phyloP scores from a whole-genome alignment of 2,888 invertebrate genomes.

The Siphlonurus alternatus region DNA sequence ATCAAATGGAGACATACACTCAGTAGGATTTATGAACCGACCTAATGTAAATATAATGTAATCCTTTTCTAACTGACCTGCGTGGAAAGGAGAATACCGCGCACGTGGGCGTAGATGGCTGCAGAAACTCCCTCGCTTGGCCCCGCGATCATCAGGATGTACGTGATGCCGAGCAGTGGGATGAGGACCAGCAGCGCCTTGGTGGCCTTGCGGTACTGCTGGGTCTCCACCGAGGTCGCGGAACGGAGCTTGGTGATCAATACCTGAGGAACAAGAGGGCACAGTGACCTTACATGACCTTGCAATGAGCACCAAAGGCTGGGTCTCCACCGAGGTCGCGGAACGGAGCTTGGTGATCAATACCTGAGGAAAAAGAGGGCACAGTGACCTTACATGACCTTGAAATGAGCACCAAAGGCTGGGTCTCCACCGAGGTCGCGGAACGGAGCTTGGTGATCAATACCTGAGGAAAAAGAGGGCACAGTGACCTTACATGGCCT shows the following conservation, averaged over 20 bases:
- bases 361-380: constrained; percentile 44
- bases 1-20: no score
- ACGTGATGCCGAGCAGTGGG: constrained; percentile 84
- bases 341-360: constrained; percentile 85
- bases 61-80: constrained; percentile 59
- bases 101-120: constrained; percentile 56
- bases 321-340: constrained; percentile 75
- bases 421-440: constrained; percentile 75
- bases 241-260: constrained; percentile 85
- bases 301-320: constrained; percentile 27
- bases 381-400: no score
- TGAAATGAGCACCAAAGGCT: constrained; percentile 27
- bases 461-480: constrained; percentile 44
- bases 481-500: no score
- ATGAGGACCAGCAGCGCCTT: constrained; percentile 83
- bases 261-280: constrained; percentile 44
- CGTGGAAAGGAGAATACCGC: constrained; percentile 72
- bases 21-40: no score
- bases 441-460: constrained; percentile 85
- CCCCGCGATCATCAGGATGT: constrained; percentile 66
- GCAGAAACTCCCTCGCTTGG: constrained; percentile 54
- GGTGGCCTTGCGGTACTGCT: constrained; percentile 78
- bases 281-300: no score
- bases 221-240: constrained; percentile 75
- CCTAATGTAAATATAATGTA: no score